Conservation (phyloP, 2,888 invertebrate species). For the Dichetophora obliterata region DNA sequence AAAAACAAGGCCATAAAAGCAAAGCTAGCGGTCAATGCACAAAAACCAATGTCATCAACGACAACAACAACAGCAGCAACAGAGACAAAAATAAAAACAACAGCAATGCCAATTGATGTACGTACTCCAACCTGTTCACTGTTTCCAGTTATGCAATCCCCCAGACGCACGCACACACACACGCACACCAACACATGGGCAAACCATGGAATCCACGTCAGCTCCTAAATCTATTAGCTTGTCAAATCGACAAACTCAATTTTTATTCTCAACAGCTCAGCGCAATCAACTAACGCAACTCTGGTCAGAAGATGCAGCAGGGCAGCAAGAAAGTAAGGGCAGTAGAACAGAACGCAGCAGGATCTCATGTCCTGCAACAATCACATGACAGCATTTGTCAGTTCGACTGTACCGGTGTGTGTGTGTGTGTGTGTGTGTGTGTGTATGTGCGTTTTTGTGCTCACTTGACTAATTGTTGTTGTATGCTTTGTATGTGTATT, state of each 20-base stretch:
- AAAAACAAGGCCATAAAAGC: background rate
- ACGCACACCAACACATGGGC: background rate
- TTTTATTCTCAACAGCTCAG: slow-evolving; percentile 49
- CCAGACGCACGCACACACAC: background rate
- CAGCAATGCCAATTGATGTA: background rate
- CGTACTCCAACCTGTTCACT: background rate
- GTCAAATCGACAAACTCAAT: slow-evolving; percentile 58
- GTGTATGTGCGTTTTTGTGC: slow-evolving; percentile 11
- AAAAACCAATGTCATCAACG: too few relatives aligned
- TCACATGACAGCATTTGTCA: slow-evolving; percentile 7
- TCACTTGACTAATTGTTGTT: background rate
- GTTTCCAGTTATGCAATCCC: background rate
- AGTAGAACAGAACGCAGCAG: background rate
- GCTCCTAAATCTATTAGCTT: slow-evolving; percentile 61
- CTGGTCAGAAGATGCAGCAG: background rate
- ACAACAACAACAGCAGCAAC: too few relatives aligned
- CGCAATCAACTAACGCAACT: slow-evolving; percentile 31
- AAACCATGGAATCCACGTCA: background rate
- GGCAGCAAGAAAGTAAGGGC: background rate
- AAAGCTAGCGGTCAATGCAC: too few relatives aligned
- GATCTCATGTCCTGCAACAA: slow-evolving; percentile 2
- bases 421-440: slow-evolving; percentile 30
- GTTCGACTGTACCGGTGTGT: background rate
- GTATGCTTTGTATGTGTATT: background rate
- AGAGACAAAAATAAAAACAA: too few relatives aligned